Evolutionary conservation across 2,888 invertebrate species (phyloP).

Genomic region (Trissonchulus latispiculum): DNA sequence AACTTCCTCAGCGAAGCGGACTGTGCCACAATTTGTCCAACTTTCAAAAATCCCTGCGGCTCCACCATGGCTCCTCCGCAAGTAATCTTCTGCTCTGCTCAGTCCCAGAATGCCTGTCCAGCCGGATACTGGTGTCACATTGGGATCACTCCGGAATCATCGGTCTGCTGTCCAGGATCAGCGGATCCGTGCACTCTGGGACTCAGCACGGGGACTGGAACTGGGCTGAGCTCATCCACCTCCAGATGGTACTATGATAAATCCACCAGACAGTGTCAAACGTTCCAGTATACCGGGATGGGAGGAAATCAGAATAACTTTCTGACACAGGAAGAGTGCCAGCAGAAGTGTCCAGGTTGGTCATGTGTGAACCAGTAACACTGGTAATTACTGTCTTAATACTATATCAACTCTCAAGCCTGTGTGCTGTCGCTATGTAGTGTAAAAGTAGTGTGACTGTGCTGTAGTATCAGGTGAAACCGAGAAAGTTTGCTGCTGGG

Average conservation of each 20-base stretch:
- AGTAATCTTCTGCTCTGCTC: slow-evolving; percentile 16
- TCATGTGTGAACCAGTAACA: too few species aligned
- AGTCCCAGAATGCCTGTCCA: slow-evolving; percentile 21
- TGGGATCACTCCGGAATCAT: slow-evolving; percentile 5
- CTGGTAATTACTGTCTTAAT: too few species aligned
- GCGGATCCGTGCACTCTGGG: slow-evolving; percentile 8
- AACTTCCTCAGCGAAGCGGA: slow-evolving; percentile 25
- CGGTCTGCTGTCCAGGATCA: slow-evolving; percentile 23
- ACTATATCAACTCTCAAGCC: too few species aligned
- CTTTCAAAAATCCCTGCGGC: slow-evolving; percentile 38
- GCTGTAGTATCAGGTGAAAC: too few species aligned
- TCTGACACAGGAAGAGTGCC: slow-evolving; percentile 31
- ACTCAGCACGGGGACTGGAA: slow-evolving; percentile 30
- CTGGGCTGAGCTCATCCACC: slow-evolving; percentile 24
- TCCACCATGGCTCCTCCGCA: slow-evolving; percentile 20
- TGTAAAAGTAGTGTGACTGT: too few species aligned
- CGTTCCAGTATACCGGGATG: slow-evolving; percentile 22
- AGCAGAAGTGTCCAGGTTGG: slow-evolving; percentile 28
- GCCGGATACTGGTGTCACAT: slow-evolving; percentile 24
- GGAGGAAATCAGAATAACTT: slow-evolving; percentile 34
- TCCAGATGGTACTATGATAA: slow-evolving; percentile 9
- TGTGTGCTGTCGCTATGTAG: too few species aligned
- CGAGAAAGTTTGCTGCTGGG: too few species aligned
- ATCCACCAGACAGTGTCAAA: neutral
- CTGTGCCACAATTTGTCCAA: slow-evolving; percentile 11